A percentile compares a stretch with the other conserved stretches of the same genome.
Evolutionary conservation across 2,797 vertebrate genomes (phyloP).

Genomic region (Poeciliopsis presidionis): DNA sequence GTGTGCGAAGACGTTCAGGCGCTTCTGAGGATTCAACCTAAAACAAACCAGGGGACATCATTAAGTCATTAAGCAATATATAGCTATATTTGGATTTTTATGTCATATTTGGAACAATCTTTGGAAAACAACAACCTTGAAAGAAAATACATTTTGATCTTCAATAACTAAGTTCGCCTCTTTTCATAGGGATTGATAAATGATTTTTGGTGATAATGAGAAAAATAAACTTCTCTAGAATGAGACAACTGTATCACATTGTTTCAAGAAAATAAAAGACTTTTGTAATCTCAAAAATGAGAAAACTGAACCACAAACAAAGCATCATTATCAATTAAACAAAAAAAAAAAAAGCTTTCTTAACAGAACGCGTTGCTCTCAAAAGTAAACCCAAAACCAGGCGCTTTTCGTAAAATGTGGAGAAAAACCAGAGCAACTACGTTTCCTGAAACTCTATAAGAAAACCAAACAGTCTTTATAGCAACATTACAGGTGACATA

Average conservation of each 20-base stretch:
- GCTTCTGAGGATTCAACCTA: constrained; percentile 22
- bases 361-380: neutral
- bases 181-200: neutral
- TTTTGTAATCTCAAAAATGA: neutral
- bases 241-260: neutral
- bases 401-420: neutral
- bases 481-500: too few relatives aligned
- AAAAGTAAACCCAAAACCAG: neutral
- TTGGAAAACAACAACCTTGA: neutral
- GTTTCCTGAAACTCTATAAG: neutral
- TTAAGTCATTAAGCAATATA: too few relatives aligned
- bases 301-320: neutral
- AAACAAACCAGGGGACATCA: neutral
- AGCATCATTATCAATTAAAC: neutral
- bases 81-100: neutral
- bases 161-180: neutral
- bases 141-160: neutral
- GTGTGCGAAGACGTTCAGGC: neutral
- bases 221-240: neutral
- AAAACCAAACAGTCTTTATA: neutral
- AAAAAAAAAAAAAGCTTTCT: neutral
- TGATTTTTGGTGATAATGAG: neutral
- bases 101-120: neutral
- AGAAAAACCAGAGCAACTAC: neutral
- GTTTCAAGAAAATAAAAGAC: neutral